These are phyloP conservation scores for Dermatemys mawii DNA, from an alignment of 2,113 vertebrate species.

Conservation along the genomic window DNA sequence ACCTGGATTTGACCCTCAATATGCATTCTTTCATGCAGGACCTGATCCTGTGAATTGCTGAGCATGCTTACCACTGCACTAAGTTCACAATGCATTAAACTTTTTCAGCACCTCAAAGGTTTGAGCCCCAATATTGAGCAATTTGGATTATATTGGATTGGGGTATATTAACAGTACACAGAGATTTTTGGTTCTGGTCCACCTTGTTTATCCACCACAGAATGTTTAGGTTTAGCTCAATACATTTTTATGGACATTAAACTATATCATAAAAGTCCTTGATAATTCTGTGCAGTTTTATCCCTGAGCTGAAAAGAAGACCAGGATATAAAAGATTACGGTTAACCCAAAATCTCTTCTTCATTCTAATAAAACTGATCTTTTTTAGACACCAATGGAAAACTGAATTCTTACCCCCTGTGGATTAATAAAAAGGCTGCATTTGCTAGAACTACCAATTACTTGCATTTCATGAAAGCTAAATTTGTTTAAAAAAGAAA, in stretches of 20 bases:
- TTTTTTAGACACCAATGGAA: background rate
- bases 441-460: conserved; percentile 24
- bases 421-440: conserved; percentile 4
- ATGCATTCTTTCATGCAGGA: background rate
- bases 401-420: background rate
- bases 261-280: background rate
- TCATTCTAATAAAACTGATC: background rate
- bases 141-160: background rate
- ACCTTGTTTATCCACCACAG: background rate
- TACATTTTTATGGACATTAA: background rate
- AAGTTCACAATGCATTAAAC: background rate
- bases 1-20: background rate
- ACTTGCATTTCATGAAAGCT: conserved; percentile 6
- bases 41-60: background rate
- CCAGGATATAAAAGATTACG: background rate
- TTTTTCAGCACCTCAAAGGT: background rate
- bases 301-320: background rate
- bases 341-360: background rate
- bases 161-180: background rate
- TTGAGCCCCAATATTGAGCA: background rate
- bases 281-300: background rate
- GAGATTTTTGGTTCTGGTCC: background rate
- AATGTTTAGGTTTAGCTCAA: background rate
- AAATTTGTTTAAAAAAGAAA: background rate
- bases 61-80: background rate